These are phyloP conservation scores for Sturnira hondurensis DNA, from an alignment of 2,113 vertebrate genomes.

Conservation along the genomic window DNA sequence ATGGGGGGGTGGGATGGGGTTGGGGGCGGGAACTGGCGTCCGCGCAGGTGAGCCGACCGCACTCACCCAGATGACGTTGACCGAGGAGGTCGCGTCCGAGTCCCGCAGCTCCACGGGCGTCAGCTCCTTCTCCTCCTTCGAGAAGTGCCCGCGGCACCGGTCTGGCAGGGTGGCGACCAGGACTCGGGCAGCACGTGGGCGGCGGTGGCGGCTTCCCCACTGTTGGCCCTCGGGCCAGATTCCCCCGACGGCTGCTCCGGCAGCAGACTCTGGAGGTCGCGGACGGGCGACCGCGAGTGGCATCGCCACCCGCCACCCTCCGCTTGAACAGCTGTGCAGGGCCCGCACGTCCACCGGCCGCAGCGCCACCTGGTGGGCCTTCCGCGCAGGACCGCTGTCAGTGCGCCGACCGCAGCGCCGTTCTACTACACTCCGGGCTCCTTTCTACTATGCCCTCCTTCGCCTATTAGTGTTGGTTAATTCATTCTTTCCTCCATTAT, in stretches of 20 bases:
- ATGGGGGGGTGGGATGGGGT: too few relatives aligned
- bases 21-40: not conserved
- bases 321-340: constrained; percentile 3
- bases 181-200: not conserved
- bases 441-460: too few relatives aligned
- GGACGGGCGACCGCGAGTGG: not conserved
- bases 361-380: constrained; percentile 47
- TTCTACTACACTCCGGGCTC: too few relatives aligned
- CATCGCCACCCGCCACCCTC: not conserved
- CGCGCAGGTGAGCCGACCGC: not conserved
- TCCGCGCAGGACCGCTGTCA: fast-evolving
- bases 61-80: constrained; percentile 86
- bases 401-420: too few relatives aligned
- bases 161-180: constrained; percentile 77
- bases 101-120: constrained; percentile 77
- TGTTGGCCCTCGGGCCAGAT: not conserved
- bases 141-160: constrained; percentile 78
- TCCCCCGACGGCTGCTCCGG: not conserved
- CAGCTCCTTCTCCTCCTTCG: constrained; percentile 79
- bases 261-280: not conserved
- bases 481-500: not conserved
- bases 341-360: not conserved
- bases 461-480: fast-evolving
- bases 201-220: too few relatives aligned
- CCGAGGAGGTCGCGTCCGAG: constrained; percentile 82